These are phyloP conservation scores for Cyclura pinguis DNA, from an alignment of 2,797 vertebrate genomes.

Conservation along the genomic window DNA sequence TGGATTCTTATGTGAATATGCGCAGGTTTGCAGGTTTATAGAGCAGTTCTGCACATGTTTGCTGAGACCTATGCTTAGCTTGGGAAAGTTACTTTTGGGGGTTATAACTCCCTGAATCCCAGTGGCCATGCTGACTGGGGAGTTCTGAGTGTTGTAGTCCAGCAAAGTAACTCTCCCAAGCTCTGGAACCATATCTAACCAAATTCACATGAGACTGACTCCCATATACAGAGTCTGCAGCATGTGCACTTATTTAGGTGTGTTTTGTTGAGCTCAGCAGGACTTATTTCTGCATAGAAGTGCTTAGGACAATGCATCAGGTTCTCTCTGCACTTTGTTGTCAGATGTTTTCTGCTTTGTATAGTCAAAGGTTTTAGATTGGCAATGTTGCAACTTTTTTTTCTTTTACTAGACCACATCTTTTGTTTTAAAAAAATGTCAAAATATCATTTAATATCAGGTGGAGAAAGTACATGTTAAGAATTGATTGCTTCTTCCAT, in stretches of 20 bases:
- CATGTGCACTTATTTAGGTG: background rate
- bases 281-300: background rate
- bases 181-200: too few species aligned
- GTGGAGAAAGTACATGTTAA: slow-evolving; percentile 20
- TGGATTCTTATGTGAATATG: background rate
- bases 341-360: background rate
- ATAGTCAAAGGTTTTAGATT: background rate
- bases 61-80: background rate
- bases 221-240: background rate
- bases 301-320: background rate
- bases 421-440: background rate
- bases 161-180: too few species aligned
- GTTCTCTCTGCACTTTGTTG: background rate
- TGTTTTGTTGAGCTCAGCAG: background rate
- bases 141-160: too few species aligned
- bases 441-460: slow-evolving; percentile 29
- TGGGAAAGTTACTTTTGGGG: too few species aligned
- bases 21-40: background rate
- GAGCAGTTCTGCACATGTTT: background rate
- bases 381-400: background rate
- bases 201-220: too few species aligned
- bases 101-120: too few species aligned
- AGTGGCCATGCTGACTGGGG: too few species aligned
- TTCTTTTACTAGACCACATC: background rate
- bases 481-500: slow-evolving; percentile 38